A percentile compares a stretch with the other conserved stretches of the same genome.
Conservation (phyloP, 2,888 invertebrate genomes). For the Frankliniella intonsa region DNA sequence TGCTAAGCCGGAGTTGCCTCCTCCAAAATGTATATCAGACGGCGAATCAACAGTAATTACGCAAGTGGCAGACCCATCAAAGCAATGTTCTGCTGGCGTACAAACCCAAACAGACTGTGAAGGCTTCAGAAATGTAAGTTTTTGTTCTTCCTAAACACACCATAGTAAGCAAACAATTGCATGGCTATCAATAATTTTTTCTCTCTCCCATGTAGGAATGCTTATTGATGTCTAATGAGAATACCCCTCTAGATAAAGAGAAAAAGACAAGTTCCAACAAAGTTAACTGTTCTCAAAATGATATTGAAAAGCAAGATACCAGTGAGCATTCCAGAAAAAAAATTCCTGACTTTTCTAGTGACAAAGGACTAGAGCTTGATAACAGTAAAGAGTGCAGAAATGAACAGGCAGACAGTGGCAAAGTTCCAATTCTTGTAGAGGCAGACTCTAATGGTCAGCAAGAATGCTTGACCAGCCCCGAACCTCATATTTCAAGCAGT, state of each 20-base stretch:
- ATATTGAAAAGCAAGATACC: background rate
- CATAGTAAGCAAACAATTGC: background rate
- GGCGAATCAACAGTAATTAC: background rate
- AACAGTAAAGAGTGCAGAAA: background rate
- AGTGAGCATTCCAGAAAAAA: no score
- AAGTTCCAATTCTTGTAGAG: background rate
- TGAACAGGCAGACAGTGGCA: background rate
- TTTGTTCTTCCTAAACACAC: background rate
- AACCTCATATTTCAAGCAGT: background rate
- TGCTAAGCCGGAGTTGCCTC: background rate
- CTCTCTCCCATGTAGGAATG: background rate
- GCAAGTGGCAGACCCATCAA: background rate
- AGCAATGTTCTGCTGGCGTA: background rate
- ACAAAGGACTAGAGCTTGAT: background rate
- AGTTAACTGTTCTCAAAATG: background rate
- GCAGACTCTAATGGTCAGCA: background rate
- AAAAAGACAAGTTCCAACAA: background rate
- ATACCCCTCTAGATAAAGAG: background rate
- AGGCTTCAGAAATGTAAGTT: background rate
- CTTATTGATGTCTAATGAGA: background rate
- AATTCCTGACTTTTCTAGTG: no score
- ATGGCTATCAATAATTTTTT: background rate
- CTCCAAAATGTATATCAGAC: background rate
- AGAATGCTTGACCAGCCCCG: background rate
- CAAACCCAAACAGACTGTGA: background rate